A percentile compares a stretch with the other conserved stretches of the same genome.
Evolutionary conservation across 2,113 vertebrate species (phyloP).

Genomic region (Castor canadensis): DNA sequence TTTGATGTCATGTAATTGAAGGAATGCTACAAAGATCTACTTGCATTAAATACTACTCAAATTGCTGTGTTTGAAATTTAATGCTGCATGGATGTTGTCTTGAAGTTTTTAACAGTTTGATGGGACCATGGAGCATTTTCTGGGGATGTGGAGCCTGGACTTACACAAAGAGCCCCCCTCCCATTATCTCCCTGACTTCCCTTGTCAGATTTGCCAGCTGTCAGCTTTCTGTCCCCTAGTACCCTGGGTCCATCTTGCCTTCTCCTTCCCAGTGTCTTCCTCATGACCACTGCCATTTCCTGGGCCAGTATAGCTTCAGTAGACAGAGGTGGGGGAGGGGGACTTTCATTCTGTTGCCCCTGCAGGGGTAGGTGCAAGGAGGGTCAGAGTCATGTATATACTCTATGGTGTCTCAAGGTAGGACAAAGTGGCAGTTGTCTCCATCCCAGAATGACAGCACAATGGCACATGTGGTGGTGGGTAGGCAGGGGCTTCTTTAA

Average conservation of each 20-base stretch:
- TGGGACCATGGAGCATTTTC: background rate
- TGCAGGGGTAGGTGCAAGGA: background rate
- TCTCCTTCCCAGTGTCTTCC: background rate
- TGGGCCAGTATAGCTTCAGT: background rate
- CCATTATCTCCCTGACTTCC: no score
- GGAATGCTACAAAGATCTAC: background rate
- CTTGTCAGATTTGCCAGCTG: background rate
- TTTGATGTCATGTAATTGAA: background rate
- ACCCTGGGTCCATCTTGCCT: background rate
- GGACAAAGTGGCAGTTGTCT: background rate
- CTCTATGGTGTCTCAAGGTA: background rate
- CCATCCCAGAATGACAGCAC: background rate
- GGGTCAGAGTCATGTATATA: background rate
- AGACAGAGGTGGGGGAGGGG: no score
- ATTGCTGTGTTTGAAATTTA: background rate
- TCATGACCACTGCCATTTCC: background rate
- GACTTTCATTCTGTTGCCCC: background rate
- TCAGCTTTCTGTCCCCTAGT: background rate
- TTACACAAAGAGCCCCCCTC: background rate
- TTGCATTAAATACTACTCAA: background rate
- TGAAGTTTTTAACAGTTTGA: background rate
- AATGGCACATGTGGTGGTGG: background rate
- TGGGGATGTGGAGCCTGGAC: background rate
- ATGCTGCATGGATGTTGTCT: background rate
- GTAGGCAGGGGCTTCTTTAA: background rate